Base-by-base conservation (phyloP, 2,113 vertebrate species). In the Jaculus jaculus region DNA sequence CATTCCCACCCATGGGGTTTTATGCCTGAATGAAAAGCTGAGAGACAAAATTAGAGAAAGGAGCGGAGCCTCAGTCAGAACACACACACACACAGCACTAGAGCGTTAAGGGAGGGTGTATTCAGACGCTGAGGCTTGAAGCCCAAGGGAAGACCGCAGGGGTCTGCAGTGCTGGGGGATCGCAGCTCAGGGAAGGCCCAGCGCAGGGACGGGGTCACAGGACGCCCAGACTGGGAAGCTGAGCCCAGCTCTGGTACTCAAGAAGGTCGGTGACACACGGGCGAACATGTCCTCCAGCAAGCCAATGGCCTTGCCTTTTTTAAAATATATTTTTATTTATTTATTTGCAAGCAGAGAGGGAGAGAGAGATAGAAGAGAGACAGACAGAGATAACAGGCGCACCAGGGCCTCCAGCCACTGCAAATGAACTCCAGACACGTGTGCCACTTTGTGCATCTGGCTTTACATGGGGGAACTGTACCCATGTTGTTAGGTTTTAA, bases 71-170 rank as follows among this genome's bases (percentile, higher is more conserved):
- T 2, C 17, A n/a, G 42, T 7, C 47, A 10, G 4, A 61, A 39
- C 21, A 42, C 23, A 12, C 15, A 47, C 8, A 39, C 21, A 42
- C 23, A 12, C 15, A 39, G 37, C 23, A 12, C 13, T 30, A 1
- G 13, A 58, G 18, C 30, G 24, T 23, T 18, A 5, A 7, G 0
- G 5, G 1, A 28, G n/a, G 47, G 20, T 3, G 34, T 54, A 7
- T 2, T 4, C 4, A 5, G 60, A 28, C 21, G 23, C 21, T 11
- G 26, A 54, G 23, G 26, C 9, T 32, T 15, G 26, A 73, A 7
- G 7, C 24, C 24, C 32, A 32, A 77, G 73, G 10, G 32, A 39
- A 17, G 24, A 1, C 23, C 13, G 39, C 23, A 10, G 30, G 30
- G 20, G 65, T 17, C 58, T 58, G 0, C 2, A 34, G 16, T 8